phyloP scores from a whole-genome alignment of 2,113 vertebrate genomes.

The Vulpes vulpes region DNA sequence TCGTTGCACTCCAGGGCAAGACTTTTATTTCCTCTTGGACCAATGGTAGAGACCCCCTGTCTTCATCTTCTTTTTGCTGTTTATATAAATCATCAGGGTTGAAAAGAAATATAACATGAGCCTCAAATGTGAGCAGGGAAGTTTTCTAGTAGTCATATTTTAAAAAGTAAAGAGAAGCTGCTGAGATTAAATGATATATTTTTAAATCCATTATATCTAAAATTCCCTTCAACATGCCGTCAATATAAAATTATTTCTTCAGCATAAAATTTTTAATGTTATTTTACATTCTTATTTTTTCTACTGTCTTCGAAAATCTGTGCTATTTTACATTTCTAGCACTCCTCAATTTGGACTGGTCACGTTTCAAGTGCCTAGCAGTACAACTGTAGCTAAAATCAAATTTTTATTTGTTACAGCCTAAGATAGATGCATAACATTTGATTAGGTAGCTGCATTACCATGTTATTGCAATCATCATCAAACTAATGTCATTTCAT shows the following conservation, averaged over 20 bases:
- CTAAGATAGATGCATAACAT: not conserved
- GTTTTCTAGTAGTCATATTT: not conserved
- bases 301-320: not conserved
- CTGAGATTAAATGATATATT: slow-evolving; percentile 10
- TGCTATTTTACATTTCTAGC: not conserved
- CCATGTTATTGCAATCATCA: not conserved
- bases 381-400: not conserved
- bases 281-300: slow-evolving; percentile 14
- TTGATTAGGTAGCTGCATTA: not conserved
- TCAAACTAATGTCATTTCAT: not conserved
- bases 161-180: not conserved
- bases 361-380: not conserved
- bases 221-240: not conserved
- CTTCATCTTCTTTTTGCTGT: not conserved
- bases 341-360: not conserved
- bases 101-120: not conserved
- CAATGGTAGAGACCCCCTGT: not conserved
- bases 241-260: not conserved
- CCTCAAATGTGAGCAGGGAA: not conserved
- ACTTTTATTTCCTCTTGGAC: not conserved
- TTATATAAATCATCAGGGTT: not conserved
- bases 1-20: not conserved
- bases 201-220: slow-evolving; percentile 30
- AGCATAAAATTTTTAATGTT: not conserved
- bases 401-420: not conserved